Evolutionary conservation across 2,888 invertebrate species (phyloP).

Genomic region (Caenorhabditis afra): DNA sequence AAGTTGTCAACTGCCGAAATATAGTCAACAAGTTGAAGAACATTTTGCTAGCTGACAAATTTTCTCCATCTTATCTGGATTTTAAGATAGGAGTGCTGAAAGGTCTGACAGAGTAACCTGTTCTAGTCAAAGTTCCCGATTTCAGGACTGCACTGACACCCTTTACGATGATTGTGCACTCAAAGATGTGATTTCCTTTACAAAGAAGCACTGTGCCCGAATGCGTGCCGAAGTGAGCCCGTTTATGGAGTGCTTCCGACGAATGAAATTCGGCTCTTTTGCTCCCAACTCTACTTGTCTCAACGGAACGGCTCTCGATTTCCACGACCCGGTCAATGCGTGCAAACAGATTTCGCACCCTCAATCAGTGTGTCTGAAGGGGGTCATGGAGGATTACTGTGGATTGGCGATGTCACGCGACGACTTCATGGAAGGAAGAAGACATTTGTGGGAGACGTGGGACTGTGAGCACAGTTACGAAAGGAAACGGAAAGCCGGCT

Average conservation of each 20-base stretch:
- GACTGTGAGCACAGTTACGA: not conserved
- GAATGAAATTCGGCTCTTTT: conserved; percentile 6
- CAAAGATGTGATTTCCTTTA: too few relatives aligned
- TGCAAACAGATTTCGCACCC: not conserved
- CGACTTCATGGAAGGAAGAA: conserved; percentile 2
- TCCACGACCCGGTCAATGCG: not conserved
- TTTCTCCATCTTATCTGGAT: too few relatives aligned
- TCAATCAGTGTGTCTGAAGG: conserved; percentile 6
- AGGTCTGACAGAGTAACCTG: too few relatives aligned
- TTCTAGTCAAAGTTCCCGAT: too few relatives aligned
- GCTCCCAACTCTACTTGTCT: conserved; percentile 1
- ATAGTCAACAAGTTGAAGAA: too few relatives aligned
- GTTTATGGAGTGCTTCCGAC: not conserved
- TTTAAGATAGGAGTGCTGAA: too few relatives aligned
- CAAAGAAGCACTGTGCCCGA: not conserved
- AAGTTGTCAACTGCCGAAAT: too few relatives aligned
- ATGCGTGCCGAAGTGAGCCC: not conserved
- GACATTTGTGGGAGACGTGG: conserved; percentile 28
- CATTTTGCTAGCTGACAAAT: too few relatives aligned
- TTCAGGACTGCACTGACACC: too few relatives aligned
- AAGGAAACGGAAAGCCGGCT: too few relatives aligned
- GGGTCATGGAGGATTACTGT: conserved; percentile 29
- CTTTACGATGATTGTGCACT: too few relatives aligned
- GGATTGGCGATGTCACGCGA: conserved; percentile 8
- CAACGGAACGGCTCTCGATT: not conserved